Percentiles rank a stretch among this genome's conserved stretches.
phyloP scores from a whole-genome alignment of 2,113 vertebrate genomes.

The Rhadina sibilatrix region DNA sequence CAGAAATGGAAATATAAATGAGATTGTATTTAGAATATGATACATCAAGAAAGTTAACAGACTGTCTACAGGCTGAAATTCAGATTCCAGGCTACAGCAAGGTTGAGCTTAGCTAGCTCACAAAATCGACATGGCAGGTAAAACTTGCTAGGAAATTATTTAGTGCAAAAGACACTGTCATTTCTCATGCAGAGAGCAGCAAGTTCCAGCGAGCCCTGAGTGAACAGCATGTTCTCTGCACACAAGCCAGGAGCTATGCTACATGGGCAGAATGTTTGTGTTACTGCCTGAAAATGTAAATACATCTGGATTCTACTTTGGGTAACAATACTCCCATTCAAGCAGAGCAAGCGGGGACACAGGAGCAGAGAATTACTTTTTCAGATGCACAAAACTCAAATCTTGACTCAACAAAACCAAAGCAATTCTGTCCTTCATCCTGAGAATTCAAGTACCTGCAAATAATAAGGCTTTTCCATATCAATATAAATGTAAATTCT shows the following conservation, averaged over 20 bases:
- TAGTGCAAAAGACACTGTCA: not conserved
- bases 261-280: not conserved
- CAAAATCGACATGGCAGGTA: not conserved
- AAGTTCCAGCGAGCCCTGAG: not conserved
- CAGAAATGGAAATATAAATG: not conserved
- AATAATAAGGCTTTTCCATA: not conserved
- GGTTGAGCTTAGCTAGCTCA: not conserved
- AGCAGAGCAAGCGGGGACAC: not conserved
- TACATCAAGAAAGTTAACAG: not conserved
- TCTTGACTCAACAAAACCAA: not conserved
- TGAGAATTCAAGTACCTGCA: not conserved
- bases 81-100: not conserved
- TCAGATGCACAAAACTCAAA: not conserved
- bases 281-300: slow-evolving; percentile 10
- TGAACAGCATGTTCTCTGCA: not conserved
- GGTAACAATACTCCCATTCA: not conserved
- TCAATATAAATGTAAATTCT: not conserved
- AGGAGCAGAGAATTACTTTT: not conserved
- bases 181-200: not conserved
- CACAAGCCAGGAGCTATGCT: not conserved
- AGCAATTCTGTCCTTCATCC: not conserved
- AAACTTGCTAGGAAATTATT: not conserved
- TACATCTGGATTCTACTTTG: not conserved
- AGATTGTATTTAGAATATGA: not conserved
- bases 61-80: not conserved